Conservation (phyloP, 2,888 invertebrate species). For the Masnerella sp. region DNA sequence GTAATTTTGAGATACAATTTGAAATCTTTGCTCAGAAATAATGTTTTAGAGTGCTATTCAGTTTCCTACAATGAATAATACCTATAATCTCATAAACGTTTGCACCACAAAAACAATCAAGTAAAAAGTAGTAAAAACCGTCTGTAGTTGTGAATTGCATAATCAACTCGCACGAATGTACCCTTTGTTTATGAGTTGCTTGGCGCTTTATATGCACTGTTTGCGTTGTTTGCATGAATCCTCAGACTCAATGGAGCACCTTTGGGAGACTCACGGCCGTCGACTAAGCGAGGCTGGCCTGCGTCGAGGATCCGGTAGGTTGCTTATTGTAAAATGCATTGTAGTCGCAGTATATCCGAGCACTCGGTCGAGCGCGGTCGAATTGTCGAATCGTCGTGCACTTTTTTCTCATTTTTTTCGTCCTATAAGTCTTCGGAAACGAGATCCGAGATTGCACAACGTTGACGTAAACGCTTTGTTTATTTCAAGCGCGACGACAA, state of each 20-base stretch:
- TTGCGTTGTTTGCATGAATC: conserved; percentile 57
- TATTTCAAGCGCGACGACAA: conserved; percentile 16
- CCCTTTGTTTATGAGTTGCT: conserved; percentile 46
- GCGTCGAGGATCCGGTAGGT: conserved; percentile 86
- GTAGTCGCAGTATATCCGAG: conserved; percentile 27
- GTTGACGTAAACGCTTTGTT: conserved; percentile 35
- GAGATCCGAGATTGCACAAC: conserved; percentile 5
- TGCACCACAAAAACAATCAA: no score
- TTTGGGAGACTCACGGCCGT: conserved; percentile 86
- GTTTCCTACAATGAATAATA: no score
- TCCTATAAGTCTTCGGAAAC: conserved; percentile 3
- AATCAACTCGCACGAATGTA: conserved; percentile 31
- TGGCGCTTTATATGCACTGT: conserved; percentile 53
- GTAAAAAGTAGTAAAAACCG: no score
- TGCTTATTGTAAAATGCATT: conserved; percentile 39
- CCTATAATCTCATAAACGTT: no score
- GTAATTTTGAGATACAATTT: no score
- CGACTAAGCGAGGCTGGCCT: conserved; percentile 87
- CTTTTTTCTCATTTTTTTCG: not conserved
- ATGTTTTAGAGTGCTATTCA: no score
- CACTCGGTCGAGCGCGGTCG: not conserved
- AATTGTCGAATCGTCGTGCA: not conserved
- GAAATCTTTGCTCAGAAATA: no score
- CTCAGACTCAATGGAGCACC: conserved; percentile 80
- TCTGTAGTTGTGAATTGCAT: conserved; percentile 23